These are phyloP conservation scores for Heterodera filipjevi DNA, from an alignment of 2,888 invertebrate genomes.

Conservation along the genomic window DNA sequence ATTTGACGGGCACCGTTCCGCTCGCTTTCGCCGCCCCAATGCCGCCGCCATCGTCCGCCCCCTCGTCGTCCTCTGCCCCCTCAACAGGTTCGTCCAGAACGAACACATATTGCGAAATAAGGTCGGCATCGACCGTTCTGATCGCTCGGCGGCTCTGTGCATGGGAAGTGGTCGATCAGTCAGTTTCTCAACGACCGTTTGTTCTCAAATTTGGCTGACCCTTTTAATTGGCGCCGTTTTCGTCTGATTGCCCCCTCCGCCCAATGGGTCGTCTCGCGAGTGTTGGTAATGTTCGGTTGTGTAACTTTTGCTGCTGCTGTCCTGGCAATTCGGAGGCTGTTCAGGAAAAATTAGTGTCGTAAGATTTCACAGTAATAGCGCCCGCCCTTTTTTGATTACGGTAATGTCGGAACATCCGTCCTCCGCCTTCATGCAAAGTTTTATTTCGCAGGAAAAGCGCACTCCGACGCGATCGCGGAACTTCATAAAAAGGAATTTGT, in stretches of 20 bases:
- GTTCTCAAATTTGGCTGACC: not conserved
- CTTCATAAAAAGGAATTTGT: not conserved
- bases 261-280: constrained; percentile 1
- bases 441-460: constrained; percentile 64
- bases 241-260: constrained; percentile 5
- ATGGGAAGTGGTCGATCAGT: not conserved
- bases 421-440: constrained; percentile 62
- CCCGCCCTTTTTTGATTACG: constrained; percentile 13
- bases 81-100: constrained; percentile 57
- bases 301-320: not conserved
- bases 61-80: constrained; percentile 5
- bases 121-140: constrained; percentile 53
- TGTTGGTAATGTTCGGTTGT: constrained; percentile 11
- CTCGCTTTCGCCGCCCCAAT: not conserved
- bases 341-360: not conserved
- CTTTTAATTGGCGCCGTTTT: constrained; percentile 9
- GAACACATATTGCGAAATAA: constrained; percentile 62
- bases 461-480: constrained; percentile 58
- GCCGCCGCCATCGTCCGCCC: not conserved
- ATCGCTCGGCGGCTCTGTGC: constrained; percentile 15
- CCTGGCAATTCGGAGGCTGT: constrained; percentile 36
- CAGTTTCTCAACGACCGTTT: not conserved
- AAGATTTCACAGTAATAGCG: not conserved
- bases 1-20: not conserved
- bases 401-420: constrained; percentile 64